Conservation (phyloP, 2,888 invertebrate species). For the Acronicta aceris region DNA sequence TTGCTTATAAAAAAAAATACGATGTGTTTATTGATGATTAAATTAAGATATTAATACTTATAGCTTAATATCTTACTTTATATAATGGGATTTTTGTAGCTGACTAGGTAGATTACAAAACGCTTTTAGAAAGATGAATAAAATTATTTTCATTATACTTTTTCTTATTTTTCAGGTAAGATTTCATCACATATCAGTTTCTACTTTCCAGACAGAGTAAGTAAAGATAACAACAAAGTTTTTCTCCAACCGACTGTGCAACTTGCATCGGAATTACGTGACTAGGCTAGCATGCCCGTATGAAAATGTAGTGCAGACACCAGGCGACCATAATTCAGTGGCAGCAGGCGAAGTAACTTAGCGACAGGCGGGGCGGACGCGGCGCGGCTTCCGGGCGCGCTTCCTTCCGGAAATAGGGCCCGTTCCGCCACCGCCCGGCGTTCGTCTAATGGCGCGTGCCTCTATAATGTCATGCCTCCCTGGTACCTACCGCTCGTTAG, state of each 20-base stretch:
- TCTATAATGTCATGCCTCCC: constrained; percentile 82
- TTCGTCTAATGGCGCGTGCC: constrained; percentile 77
- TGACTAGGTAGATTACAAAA: too few relatives aligned
- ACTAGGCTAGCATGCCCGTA: constrained; percentile 56
- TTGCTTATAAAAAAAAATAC: too few relatives aligned
- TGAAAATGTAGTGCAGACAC: constrained; percentile 65
- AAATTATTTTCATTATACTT: too few relatives aligned
- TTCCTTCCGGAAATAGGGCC: constrained; percentile 88
- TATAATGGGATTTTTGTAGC: too few relatives aligned
- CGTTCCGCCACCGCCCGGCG: constrained; percentile 76
- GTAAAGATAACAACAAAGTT: not conserved
- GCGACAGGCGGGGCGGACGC: constrained; percentile 76
- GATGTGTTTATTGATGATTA: too few relatives aligned
- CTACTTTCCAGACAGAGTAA: not conserved
- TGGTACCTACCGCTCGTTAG: constrained; percentile 78
- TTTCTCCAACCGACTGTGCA: not conserved
- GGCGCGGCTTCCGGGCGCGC: constrained; percentile 82
- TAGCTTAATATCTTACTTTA: too few relatives aligned
- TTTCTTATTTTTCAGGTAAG: constrained; percentile 43
- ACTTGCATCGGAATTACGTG: constrained; percentile 30
- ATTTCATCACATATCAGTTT: not conserved
- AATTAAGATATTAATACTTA: too few relatives aligned
- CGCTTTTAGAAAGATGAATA: too few relatives aligned
- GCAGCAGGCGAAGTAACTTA: constrained; percentile 66
- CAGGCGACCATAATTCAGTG: constrained; percentile 71